A percentile compares a stretch with the other conserved stretches of the same genome.
Evolutionary conservation across 2,888 invertebrate species (phyloP).

Genomic region (Calameuta filiformis): DNA sequence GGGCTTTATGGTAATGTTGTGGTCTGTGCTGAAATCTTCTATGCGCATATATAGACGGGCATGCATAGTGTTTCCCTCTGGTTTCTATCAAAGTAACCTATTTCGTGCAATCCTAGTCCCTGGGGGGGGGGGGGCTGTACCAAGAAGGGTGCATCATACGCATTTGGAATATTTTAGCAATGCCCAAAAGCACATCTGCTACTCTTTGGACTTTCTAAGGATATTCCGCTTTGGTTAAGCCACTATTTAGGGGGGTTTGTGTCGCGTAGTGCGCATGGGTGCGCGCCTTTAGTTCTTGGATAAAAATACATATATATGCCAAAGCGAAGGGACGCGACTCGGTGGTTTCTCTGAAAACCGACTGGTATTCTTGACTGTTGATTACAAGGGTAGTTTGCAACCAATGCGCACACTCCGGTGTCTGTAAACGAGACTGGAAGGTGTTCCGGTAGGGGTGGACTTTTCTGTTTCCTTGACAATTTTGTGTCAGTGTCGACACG

Average conservation of each 20-base stretch:
- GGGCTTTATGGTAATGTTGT: constrained; percentile 62
- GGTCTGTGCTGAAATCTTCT: constrained; percentile 60
- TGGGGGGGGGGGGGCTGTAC: not conserved
- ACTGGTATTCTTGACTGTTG: not conserved
- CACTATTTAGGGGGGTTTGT: not conserved
- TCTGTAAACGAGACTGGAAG: not conserved
- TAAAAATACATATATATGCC: not conserved
- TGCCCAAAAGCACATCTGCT: not conserved
- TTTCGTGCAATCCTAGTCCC: not conserved
- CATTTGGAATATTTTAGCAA: not conserved
- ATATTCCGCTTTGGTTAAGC: too few relatives aligned
- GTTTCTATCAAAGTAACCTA: not conserved
- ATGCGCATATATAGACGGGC: constrained; percentile 41
- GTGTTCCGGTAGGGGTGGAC: not conserved
- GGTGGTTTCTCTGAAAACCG: not conserved
- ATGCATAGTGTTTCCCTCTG: not conserved
- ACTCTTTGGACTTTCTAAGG: not conserved
- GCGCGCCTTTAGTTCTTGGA: not conserved
- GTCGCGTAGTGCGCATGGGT: not conserved
- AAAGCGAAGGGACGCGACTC: not conserved
- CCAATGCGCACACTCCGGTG: not conserved
- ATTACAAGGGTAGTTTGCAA: not conserved
- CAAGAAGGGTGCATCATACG: not conserved
- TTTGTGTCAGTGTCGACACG: not conserved
- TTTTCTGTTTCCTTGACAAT: not conserved